Percentiles rank a stretch among this genome's conserved stretches.
These are phyloP conservation scores for Papilio elwesi DNA, from an alignment of 2,888 invertebrate species.

Conservation along the genomic window DNA sequence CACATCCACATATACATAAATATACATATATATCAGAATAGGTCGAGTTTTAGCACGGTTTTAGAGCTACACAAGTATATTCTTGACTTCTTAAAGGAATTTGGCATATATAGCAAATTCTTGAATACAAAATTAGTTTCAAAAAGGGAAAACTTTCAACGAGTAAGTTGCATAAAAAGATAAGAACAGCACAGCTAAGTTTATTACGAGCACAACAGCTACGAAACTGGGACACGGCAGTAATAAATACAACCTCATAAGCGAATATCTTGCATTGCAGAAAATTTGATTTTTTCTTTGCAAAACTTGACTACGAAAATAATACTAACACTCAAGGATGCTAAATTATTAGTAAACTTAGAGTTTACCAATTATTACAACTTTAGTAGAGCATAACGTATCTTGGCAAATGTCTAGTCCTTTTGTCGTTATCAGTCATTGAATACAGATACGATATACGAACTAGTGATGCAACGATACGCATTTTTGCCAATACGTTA, in stretches of 20 bases:
- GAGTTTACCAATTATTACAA: too few species aligned
- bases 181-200: conserved; percentile 8
- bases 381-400: too few species aligned
- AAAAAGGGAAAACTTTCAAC: background rate
- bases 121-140: background rate
- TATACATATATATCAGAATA: too few species aligned
- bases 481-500: too few species aligned
- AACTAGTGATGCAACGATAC: too few species aligned
- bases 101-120: background rate
- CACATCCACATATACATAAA: too few species aligned
- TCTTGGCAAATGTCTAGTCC: too few species aligned
- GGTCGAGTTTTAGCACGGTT: too few species aligned
- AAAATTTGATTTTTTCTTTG: conserved; percentile 10
- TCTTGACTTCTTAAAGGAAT: background rate
- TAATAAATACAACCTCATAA: conserved; percentile 12
- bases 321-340: background rate
- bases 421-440: too few species aligned
- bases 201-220: conserved; percentile 18
- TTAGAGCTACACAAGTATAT: background rate
- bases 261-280: conserved; percentile 7
- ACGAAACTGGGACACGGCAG: conserved; percentile 29
- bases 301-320: background rate
- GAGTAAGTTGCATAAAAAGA: conserved; percentile 6
- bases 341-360: too few species aligned
- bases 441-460: too few species aligned